Evolutionary conservation across 2,888 invertebrate genomes (phyloP).

Genomic region (Mesorhabditis sp.): DNA sequence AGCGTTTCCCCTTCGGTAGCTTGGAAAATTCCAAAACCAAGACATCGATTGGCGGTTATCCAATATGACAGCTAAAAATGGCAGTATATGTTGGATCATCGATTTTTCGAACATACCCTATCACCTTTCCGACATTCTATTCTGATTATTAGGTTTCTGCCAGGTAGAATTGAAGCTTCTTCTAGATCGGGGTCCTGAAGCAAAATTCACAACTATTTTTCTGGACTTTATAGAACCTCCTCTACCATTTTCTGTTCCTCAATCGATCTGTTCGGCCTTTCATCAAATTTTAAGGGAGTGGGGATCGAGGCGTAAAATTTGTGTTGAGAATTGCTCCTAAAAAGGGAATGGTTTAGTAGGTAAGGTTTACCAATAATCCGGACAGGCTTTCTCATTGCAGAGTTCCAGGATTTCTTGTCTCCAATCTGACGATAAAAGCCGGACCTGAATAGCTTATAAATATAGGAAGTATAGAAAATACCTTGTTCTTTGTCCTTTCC

Average conservation of each 20-base stretch:
- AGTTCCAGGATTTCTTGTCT: background rate
- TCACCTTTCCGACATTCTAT: slow-evolving; percentile 20
- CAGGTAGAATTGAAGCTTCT: slow-evolving; percentile 19
- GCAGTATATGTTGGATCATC: slow-evolving; percentile 11
- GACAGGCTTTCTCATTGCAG: slow-evolving; percentile 8
- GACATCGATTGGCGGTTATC: slow-evolving; percentile 29
- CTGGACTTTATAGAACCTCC: too few relatives aligned
- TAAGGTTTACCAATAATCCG: background rate
- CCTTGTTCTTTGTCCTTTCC: slow-evolving; percentile 49
- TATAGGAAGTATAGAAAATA: too few relatives aligned
- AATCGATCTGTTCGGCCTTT: too few relatives aligned
- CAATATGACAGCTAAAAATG: slow-evolving; percentile 8
- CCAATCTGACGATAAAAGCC: background rate
- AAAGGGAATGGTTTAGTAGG: too few relatives aligned
- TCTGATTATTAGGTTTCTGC: slow-evolving; percentile 22
- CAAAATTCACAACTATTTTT: too few relatives aligned
- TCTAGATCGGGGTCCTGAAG: slow-evolving; percentile 17
- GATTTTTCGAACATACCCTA: slow-evolving; percentile 11
- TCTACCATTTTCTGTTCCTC: too few relatives aligned
- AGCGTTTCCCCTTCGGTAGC: slow-evolving; percentile 21
- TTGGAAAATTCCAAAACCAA: slow-evolving; percentile 31
- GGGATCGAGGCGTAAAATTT: too few relatives aligned
- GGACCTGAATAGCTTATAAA: background rate
- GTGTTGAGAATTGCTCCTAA: too few relatives aligned
- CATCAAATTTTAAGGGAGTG: too few relatives aligned